Evolutionary conservation across 2,888 invertebrate genomes (phyloP).

Genomic region (Xylocampa areola): DNA sequence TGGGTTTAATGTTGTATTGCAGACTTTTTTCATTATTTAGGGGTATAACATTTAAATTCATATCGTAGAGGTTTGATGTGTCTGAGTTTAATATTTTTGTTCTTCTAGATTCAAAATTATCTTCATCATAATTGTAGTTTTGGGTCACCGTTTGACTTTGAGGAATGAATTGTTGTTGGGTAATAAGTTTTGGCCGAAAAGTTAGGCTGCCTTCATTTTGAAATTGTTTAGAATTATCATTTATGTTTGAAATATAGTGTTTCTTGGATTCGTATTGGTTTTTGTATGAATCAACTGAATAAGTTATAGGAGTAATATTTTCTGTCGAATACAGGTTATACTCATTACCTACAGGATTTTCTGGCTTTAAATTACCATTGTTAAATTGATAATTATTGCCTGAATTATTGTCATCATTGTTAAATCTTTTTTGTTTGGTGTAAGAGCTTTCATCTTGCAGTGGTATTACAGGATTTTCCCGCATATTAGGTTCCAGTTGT

Average conservation of each 20-base stretch:
- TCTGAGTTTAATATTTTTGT: conserved; percentile 58
- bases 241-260: conserved; percentile 4
- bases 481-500: conserved; percentile 67
- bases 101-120: conserved; percentile 66
- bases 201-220: conserved; percentile 37
- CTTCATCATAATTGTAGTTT: conserved; percentile 74
- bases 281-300: conserved; percentile 29
- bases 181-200: conserved; percentile 68
- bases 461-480: conserved; percentile 46
- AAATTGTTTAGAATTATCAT: conserved; percentile 15
- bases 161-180: conserved; percentile 70
- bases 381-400: conserved; percentile 33
- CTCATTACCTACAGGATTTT: conserved; percentile 20
- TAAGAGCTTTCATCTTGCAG: conserved; percentile 29
- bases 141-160: conserved; percentile 75
- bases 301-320: conserved; percentile 15
- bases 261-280: conserved; percentile 19
- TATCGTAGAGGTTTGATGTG: conserved; percentile 24
- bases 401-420: conserved; percentile 37
- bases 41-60: conserved; percentile 52
- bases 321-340: conserved; percentile 38
- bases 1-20: conserved; percentile 48
- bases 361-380: conserved; percentile 33
- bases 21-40: conserved; percentile 43
- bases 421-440: conserved; percentile 33